A percentile compares a stretch with the other conserved stretches of the same genome.
These are phyloP conservation scores for Channa argus DNA, from an alignment of 2,113 vertebrate species.

Conservation along the genomic window DNA sequence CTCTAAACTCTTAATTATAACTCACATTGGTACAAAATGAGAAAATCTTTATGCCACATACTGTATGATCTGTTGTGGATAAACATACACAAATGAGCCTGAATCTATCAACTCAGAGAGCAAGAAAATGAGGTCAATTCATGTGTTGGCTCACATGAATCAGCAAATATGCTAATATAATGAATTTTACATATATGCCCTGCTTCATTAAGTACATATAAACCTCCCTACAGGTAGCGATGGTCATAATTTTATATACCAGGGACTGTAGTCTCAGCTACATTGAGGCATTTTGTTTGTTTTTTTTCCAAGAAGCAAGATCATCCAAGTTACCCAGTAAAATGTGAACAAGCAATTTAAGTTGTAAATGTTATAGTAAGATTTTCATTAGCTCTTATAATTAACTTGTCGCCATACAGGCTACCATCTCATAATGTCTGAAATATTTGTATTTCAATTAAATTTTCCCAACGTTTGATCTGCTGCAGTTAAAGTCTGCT, in stretches of 20 bases:
- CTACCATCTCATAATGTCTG: constrained; percentile 11
- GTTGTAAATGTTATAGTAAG: constrained; percentile 13
- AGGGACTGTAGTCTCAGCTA: background rate
- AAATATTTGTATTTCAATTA: background rate
- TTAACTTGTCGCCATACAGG: constrained; percentile 10
- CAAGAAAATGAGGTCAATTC: constrained; percentile 8
- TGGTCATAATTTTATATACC: background rate
- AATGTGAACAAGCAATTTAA: constrained; percentile 31
- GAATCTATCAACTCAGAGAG: constrained; percentile 1
- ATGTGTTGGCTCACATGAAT: no score
- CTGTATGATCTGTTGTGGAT: background rate
- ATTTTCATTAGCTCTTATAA: constrained; percentile 13
- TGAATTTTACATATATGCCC: background rate
- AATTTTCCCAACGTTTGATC: background rate
- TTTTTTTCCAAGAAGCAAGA: no score
- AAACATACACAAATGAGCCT: background rate
- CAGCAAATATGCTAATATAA: no score
- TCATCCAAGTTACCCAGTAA: background rate
- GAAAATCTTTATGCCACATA: background rate
- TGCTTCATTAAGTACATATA: background rate
- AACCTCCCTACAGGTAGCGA: background rate
- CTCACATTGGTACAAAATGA: background rate
- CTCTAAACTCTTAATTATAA: background rate
- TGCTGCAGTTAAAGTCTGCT: background rate
- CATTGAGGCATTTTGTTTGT: background rate